phyloP scores from a whole-genome alignment of 2,888 invertebrate genomes.

The Drosophila greeni region DNA sequence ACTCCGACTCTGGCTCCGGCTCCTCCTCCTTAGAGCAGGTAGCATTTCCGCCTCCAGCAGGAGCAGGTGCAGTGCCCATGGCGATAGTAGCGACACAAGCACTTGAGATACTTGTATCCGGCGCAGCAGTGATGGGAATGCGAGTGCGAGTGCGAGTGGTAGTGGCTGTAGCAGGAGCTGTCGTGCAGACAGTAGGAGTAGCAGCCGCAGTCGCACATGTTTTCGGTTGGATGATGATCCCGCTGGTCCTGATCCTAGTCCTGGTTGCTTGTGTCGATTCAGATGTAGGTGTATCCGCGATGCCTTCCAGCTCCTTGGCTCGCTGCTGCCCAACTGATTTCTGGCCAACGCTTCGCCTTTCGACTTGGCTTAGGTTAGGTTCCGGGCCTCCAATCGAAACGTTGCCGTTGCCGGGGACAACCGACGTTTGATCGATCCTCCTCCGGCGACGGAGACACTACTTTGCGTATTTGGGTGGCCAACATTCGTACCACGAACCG shows the following conservation, averaged over 20 bases:
- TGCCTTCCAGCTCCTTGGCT: conserved; percentile 56
- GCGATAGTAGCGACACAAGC: conserved; percentile 66
- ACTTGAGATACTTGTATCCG: conserved; percentile 70
- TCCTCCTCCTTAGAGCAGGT: conserved; percentile 54
- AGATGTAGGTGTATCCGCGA: neutral
- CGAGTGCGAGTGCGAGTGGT: conserved; percentile 60
- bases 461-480: conserved; percentile 71
- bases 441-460: conserved; percentile 26
- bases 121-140: conserved; percentile 69
- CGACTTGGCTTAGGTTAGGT: conserved; percentile 71
- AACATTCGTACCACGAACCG: conserved; percentile 68
- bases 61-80: conserved; percentile 69
- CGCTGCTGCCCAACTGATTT: conserved; percentile 66
- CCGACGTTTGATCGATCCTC: conserved; percentile 62
- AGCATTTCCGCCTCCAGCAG: conserved; percentile 70
- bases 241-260: neutral
- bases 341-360: conserved; percentile 66
- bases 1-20: neutral
- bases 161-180: conserved; percentile 64
- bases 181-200: conserved; percentile 68
- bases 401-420: conserved; percentile 39
- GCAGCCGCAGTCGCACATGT: conserved; percentile 69
- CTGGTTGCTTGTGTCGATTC: neutral
- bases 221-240: conserved; percentile 14
- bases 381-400: conserved; percentile 34